Base-by-base conservation (phyloP, 2,113 vertebrate genomes). In the Ophthalmolycus amberensis region DNA sequence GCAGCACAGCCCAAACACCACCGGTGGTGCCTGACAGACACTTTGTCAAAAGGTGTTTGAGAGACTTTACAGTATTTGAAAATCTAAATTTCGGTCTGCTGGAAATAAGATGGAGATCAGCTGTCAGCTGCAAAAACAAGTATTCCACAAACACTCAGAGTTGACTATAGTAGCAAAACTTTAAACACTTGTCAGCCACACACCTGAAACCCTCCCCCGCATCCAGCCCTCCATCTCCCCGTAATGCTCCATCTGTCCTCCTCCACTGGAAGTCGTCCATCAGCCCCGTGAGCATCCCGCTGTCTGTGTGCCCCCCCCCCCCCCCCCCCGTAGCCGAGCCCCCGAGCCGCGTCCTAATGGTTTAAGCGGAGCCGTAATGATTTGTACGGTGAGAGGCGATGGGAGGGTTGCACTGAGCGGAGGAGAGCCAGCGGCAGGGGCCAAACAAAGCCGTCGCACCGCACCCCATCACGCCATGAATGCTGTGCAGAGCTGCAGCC, bases 351-450 rank as follows among this genome's bases (percentile, higher is more conserved):
- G 73, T 52, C 69, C 71, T 94, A 92, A 94, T 93, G 90, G 92
- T 91, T 92, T 91, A 90, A 93, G 89, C 79, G 77, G 60, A 84
- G 83, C 83, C 81, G 77, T 88, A 90, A 91, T 94, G 94, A 95
- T 95, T 94, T 94, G 92, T 94, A 91, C 93, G 90, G 93, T 94
- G 94, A 93, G 90, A 89, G 88, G 84, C 34, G 91, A 94, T 71
- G 75, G 48, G 81, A 73, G 75, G 16, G 69, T 88, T 80, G 78
- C 50, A 72, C 70, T 82, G 82, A 92, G 66, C 34, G 34, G 6
- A 34, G 34, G 34, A 34, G 34, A 34, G 34, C 59, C 73, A 63
- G 59, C 42, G 16, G 79, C 60, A 65, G 58, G 48, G 85, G 86
- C 85, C 69, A 91, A 84, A 90, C 80, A 77, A 84, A 90, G 91